Percentiles rank a stretch among this genome's conserved stretches.
phyloP scores from a whole-genome alignment of 2,888 invertebrate species.

The Sepiola atlantica region DNA sequence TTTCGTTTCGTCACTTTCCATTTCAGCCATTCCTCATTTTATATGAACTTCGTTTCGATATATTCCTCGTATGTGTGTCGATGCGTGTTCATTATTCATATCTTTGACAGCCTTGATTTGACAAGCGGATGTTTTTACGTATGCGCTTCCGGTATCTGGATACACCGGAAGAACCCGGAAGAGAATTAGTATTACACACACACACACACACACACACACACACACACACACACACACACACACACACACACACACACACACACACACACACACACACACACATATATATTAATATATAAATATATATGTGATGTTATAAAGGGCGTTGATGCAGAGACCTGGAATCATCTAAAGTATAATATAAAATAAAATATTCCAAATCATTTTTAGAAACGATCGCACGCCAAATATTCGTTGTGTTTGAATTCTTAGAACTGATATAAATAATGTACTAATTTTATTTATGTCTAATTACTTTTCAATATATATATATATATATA shows the following conservation, averaged over 20 bases:
- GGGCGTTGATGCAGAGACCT: no score
- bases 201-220: background rate
- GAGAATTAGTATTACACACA: background rate
- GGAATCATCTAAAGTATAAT: no score
- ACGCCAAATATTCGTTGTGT: no score
- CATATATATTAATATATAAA: no score
- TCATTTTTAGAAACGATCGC: no score
- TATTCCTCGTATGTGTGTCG: background rate
- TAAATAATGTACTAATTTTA: no score
- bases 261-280: background rate
- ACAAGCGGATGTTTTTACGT: conserved; percentile 3
- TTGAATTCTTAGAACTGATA: no score
- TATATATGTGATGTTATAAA: no score
- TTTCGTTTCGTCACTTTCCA: conserved; percentile 22
- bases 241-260: background rate
- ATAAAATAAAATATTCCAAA: no score
- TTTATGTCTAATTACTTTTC: no score
- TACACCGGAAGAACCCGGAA: conserved; percentile 32
- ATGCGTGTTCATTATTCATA: background rate
- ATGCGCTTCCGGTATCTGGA: background rate
- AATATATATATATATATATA: no score
- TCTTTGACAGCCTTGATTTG: conserved; percentile 14
- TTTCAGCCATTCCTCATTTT: conserved; percentile 20
- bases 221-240: background rate
- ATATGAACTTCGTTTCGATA: conserved; percentile 19